Base-by-base conservation (phyloP, 2,888 invertebrate genomes). In the Sesamia inferens region DNA sequence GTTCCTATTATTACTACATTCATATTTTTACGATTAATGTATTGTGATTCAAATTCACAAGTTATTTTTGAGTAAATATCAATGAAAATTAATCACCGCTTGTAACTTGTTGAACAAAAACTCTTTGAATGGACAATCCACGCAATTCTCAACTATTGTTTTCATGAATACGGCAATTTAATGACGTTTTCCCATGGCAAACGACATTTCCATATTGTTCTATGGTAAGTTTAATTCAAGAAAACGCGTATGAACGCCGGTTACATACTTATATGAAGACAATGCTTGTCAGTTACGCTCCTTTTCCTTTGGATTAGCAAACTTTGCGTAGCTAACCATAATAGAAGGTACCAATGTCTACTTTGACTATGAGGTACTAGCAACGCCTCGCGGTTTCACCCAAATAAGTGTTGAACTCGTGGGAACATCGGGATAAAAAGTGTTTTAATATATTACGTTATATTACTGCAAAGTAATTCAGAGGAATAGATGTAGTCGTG, bases 141-240 rank as follows among this genome's bases (percentile, higher is more conserved):
- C 51, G 22, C 16, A 78, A 76, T 85, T 85, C 85, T 65, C 85
- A 85, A 63, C 67, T 24, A 85, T 85, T 85, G 85, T 85, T 64
- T 69, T 57, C 69, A 64, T 65, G 31, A 31, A 39, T 24, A 42
- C 55, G 47, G 10, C 65, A 68, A 58, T 66, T 31, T 73, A 64
- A 76, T 74, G 47, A n/a, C 19, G 8, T 22, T 78, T 83, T 85
- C 85, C 75, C 85, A 85, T 82, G 67, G 51, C 13, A 65, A 51
- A 70, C 51, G 57, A 61, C 57, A 74, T 77, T 82, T 78, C 70
- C 83, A 83, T 83, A 83, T 76, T 85, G 82, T 83, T 82, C 74
- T 74, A 47, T 51, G 44, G 64, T 62, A 55, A 61, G 58, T 59
- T 59, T 71, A 63, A 62, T 69, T 74, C 71, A 81, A 71, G 70